Base-by-base conservation (phyloP, 37 sponge, comb jelly and placozoan species). In the Chondrosia reniformis region DNA sequence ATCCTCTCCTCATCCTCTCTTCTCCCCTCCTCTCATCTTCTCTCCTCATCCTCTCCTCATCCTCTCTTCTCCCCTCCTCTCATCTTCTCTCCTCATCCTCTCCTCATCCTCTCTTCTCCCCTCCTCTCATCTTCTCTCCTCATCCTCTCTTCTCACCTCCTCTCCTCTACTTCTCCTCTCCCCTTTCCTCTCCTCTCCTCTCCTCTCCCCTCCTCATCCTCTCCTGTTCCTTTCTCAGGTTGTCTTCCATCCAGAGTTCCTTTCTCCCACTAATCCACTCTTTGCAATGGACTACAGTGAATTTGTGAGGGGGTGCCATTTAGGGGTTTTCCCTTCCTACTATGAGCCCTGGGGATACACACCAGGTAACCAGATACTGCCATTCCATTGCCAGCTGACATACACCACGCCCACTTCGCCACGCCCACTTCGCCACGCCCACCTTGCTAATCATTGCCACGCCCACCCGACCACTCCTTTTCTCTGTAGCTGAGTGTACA, bases 341-440 rank as follows among this genome's bases (percentile, higher is more conserved):
- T 98, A 98, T 80, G 99, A 98, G 85, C 99, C 99, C 55, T 98
- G 99, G 99, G 99, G 99, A 19, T 98, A 98, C 86, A 98, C 99
- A 31, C 97, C 97, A 55, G 97, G 95, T 88, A 55, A 40, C 4
- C 2, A n/a, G 66, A 12, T 24, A 12, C 33, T 22, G 22, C 19
- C 12, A 31, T 30, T 63, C 22, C 12, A 15, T 15, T 49, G 10
- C 52, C 52, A 19, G 15, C 52, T 49, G 52, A 15, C 52, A 49
- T 49, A 49, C 52, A 49, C 15, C 52, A 49, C 10, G 52, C 52
- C 15, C 15, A 49, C 52, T 49, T 10, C 15, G 10, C 52, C 10
- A 19, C 52, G 10, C 10, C 52, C 10, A 15, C 52, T 30, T 5
- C n/a, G 30, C 61, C 61, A 59, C n/a, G n/a, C 30, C 6, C 61